Evolutionary conservation across 2,113 vertebrate species (phyloP).

Genomic region (Zapornia atra): DNA sequence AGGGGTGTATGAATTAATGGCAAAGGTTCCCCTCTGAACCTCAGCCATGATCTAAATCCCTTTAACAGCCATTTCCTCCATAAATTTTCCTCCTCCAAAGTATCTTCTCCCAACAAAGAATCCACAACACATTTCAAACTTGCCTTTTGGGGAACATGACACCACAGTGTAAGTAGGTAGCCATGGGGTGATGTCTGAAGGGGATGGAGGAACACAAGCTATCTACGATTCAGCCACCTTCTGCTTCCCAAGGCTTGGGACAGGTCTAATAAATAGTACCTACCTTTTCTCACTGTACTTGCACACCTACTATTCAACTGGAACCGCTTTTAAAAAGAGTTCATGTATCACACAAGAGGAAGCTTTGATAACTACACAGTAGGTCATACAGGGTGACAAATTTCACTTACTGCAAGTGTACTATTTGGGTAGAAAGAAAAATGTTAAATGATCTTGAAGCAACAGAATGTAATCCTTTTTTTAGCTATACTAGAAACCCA

Average conservation of each 20-base stretch:
- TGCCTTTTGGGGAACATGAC: too few species aligned
- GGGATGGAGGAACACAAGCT: not conserved
- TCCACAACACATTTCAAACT: not conserved
- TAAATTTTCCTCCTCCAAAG: not conserved
- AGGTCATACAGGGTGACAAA: not conserved
- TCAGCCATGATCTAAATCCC: not conserved
- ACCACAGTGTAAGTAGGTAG: too few species aligned
- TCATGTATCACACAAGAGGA: not conserved
- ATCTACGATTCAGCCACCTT: not conserved
- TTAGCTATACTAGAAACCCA: not conserved
- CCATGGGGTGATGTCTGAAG: accelerated
- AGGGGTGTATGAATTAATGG: not conserved
- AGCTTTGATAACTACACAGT: not conserved
- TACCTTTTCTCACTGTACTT: not conserved
- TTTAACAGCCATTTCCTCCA: not conserved
- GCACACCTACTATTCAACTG: not conserved
- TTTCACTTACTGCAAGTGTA: not conserved
- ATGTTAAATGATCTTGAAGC: not conserved
- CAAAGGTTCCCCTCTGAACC: not conserved
- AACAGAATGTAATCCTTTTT: not conserved
- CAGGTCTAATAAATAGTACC: not conserved
- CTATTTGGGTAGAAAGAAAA: not conserved
- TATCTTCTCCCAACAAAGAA: not conserved
- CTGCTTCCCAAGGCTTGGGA: not conserved
- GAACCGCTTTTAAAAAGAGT: not conserved